A percentile compares a stretch with the other conserved stretches of the same genome.
phyloP scores from a whole-genome alignment of 2,113 vertebrate genomes.

The Serinus canaria region DNA sequence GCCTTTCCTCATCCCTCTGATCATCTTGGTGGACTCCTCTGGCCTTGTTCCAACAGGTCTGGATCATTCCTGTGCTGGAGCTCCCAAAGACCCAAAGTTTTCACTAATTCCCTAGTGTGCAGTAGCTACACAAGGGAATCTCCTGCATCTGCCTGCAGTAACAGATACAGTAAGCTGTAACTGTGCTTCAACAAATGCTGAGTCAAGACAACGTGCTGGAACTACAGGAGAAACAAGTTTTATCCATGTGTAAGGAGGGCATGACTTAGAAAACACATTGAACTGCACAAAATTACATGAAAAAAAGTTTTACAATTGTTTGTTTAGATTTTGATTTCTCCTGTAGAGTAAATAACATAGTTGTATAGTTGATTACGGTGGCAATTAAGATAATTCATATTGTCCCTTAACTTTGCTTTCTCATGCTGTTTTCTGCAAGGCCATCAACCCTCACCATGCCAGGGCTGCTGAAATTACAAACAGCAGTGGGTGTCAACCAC shows the following conservation, averaged over 20 bases:
- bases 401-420: neutral
- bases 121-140: neutral
- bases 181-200: neutral
- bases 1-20: neutral
- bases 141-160: neutral
- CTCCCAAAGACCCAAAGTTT: fast-evolving
- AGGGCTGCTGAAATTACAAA: slow-evolving; percentile 1
- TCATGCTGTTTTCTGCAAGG: neutral
- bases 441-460: neutral
- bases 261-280: fast-evolving
- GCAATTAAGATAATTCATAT: neutral
- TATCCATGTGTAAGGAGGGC: neutral
- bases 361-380: neutral
- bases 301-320: neutral
- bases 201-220: neutral
- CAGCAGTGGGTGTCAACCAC: slow-evolving; percentile 31
- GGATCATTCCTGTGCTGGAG: neutral
- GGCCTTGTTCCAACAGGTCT: neutral
- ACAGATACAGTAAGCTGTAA: neutral
- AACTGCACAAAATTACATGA: neutral
- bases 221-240: neutral
- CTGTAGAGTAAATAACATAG: neutral
- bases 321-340: neutral
- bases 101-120: neutral
- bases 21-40: neutral